Evolutionary conservation across 2,888 invertebrate species (phyloP).

Genomic region (Eristalinus aeneus): DNA sequence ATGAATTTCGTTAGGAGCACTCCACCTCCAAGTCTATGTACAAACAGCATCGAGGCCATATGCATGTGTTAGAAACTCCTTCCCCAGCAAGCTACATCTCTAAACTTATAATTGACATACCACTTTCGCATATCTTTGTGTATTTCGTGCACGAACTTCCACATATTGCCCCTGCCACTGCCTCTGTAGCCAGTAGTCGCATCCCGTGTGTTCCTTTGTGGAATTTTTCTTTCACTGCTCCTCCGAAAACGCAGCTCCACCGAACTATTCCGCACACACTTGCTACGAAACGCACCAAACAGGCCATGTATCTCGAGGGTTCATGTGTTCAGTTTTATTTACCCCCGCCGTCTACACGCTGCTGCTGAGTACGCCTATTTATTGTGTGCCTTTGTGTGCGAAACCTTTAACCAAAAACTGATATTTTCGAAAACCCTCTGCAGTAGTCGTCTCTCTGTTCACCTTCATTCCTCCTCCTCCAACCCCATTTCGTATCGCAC

Average conservation of each 20-base stretch:
- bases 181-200: conserved; percentile 1
- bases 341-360: not conserved
- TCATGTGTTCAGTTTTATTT: conserved; percentile 30
- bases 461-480: not conserved
- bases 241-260: conserved; percentile 18
- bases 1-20: not conserved
- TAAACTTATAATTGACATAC: conserved; percentile 19
- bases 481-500: not conserved
- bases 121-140: conserved; percentile 4
- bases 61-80: not conserved
- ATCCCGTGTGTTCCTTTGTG: conserved; percentile 23
- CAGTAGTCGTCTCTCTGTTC: conserved; percentile 4
- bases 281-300: conserved; percentile 52
- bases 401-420: conserved; percentile 69
- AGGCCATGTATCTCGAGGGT: not conserved
- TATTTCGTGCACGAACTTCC: conserved; percentile 12
- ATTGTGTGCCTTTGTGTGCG: conserved; percentile 56
- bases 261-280: conserved; percentile 14
- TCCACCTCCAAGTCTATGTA: not conserved
- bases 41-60: not conserved
- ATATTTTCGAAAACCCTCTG: conserved; percentile 65
- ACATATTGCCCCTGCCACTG: not conserved
- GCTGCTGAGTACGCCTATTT: conserved; percentile 37
- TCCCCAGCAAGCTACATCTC: not conserved
- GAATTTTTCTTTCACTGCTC: conserved; percentile 35